A percentile compares a stretch with the other conserved stretches of the same genome.
Evolutionary conservation across 1,140 invertebrate species (phyloP).

Genomic region (Agrypnia vestita): DNA sequence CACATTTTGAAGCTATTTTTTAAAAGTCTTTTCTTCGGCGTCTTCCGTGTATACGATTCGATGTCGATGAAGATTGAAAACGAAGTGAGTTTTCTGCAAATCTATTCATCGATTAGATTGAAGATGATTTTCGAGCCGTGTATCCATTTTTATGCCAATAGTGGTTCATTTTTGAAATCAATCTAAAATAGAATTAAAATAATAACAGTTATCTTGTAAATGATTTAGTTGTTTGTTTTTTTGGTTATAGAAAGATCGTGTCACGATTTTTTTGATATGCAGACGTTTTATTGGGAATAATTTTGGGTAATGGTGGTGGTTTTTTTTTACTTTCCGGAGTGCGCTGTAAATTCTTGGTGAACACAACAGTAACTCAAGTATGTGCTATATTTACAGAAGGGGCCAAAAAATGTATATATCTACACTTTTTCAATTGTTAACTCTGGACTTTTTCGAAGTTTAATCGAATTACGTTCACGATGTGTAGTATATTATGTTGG

Average conservation of each 20-base stretch:
- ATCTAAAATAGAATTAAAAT: constrained; percentile 2
- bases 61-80: neutral
- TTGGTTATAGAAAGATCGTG: constrained; percentile 8
- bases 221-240: neutral
- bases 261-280: constrained; percentile 11
- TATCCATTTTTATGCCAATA: constrained; percentile 4
- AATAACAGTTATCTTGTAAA: constrained; percentile 32
- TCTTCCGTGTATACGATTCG: neutral
- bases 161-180: constrained; percentile 18
- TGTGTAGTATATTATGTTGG: no score
- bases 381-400: no score
- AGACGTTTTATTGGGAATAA: no score
- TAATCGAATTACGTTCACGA: no score
- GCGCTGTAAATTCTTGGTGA: no score
- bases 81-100: neutral
- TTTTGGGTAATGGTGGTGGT: no score
- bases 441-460: no score
- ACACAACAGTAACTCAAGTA: no score
- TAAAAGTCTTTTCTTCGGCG: neutral
- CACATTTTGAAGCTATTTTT: constrained; percentile 1
- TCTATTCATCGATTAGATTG: constrained; percentile 1
- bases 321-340: no score
- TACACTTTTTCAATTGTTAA: no score
- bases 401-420: no score
- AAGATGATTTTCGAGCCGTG: neutral